Base-by-base conservation (phyloP, 2,888 invertebrate species). In the Vanessa cardui region DNA sequence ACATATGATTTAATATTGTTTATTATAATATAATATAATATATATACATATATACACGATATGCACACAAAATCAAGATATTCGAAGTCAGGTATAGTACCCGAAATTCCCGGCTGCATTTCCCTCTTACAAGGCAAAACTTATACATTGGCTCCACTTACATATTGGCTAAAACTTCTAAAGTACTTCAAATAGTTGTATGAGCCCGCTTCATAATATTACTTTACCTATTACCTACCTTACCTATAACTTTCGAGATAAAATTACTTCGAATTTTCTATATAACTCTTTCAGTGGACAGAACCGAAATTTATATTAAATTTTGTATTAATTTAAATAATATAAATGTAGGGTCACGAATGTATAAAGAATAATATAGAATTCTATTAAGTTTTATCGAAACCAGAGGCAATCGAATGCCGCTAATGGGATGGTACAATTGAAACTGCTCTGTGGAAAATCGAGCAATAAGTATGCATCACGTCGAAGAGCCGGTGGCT, bases 391-490 rank as follows among this genome's bases (percentile, higher is more conserved):
- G 74, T 77, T 81, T 77, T 80, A 86, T 82, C 79, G 77, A 77
- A 80, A 76, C 74, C 79, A 78, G 72, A 74, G 77, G 80, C 84
- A 84, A 86, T 88, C 81, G 84, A 78, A 85, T 79, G 80, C 82
- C 82, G 78, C 85, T 91, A 92, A 91, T 90, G 86, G 83, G 79
- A 83, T 77, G 77, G 83, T 82, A 84, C 86, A 89, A 90, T 91
- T 90, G 91, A 88, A 90, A 89, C 76, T 82, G 83, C 82, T 85
- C 82, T 78, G 81, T 76, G 83, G 88, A 87, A 90, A 92, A 92
- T 90, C 86, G 83, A 79, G 86, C 86, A 85, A 90, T 92, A 91
- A 86, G 91, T 92, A 92, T 92, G 92, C 92, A 92, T 90, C 88
- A 84, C 88, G 78, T 80, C 75, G 79, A 76, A 75, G 68, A 64